Base-by-base conservation (phyloP, 2,797 vertebrate species). In the Threskiornis aethiopicus region DNA sequence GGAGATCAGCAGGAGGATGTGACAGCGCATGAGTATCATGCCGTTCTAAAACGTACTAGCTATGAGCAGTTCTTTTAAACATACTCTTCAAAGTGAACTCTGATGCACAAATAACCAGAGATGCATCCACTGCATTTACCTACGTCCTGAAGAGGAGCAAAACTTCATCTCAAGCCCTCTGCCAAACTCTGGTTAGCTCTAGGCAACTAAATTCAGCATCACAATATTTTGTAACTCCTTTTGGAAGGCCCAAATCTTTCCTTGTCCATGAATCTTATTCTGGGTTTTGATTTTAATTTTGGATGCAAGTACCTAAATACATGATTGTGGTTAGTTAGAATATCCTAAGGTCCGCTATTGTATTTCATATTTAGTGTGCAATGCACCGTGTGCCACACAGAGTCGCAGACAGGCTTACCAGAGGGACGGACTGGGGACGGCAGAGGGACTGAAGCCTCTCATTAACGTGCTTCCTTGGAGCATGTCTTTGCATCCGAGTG, bases 391-490 rank as follows among this genome's bases (percentile, higher is more conserved):
- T 25, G 51, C 44, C 51, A 37, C 1, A 1, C 1, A 52, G 55
- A 57, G 58, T 35, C 55, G 69, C 26, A 25, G 12, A 25, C 17
- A 37, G 44, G 39, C 26, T 37, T 37, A 22, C 19, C 51, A 70
- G 51, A n/a, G 39, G n/a, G 37, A 67, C 21, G 1, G 1, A 19
- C 0, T 6, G 18, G 29, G 33, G 49, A 42, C n/a, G 46, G 19
- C 26, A 57, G 13, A 52, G 18, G 25, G 12, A 57, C 49, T 55
- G 28, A 55, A 46, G 64, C 12, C 24, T 25, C 69, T 46, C 39
- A 25, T n/a, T 58, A 52, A 70, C 55, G 20, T 22, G 28, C 5
- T 51, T 57, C 37, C 61, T 37, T 26, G 31, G 15, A 62, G 72
- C 12, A 18, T 3, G 9, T 18, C 14, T 66, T 51, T 29, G 13